Evolutionary conservation across 2,113 vertebrate genomes (phyloP).

Genomic region (Paralichthys olivaceus): DNA sequence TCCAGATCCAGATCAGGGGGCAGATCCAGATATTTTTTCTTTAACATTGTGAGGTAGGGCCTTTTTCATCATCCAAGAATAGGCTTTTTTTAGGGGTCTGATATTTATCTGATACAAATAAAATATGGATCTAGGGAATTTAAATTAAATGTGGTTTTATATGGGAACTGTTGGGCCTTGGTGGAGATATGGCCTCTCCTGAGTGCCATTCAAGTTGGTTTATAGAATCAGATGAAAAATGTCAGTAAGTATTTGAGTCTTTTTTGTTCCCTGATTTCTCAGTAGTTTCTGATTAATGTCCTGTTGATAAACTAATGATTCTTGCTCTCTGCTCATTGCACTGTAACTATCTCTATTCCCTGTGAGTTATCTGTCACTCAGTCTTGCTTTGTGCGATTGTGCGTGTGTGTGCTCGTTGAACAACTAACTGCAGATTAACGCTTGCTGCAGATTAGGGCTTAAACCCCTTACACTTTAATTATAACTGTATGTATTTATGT

Average conservation of each 20-base stretch:
- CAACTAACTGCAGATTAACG: slow-evolving; percentile 88
- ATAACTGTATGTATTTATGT: slow-evolving; percentile 84
- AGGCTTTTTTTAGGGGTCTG: too few species aligned
- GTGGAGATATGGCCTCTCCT: too few species aligned
- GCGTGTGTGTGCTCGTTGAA: slow-evolving; percentile 49
- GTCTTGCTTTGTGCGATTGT: slow-evolving; percentile 7
- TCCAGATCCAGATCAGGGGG: too few species aligned
- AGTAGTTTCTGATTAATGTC: neutral
- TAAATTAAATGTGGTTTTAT: too few species aligned
- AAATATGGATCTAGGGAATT: too few species aligned
- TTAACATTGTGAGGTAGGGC: too few species aligned
- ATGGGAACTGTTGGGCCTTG: too few species aligned
- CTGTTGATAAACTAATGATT: neutral
- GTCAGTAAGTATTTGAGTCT: too few species aligned
- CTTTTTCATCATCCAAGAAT: too few species aligned
- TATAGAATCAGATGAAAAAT: neutral
- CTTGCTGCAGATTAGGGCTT: slow-evolving; percentile 89
- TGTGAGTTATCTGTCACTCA: neutral
- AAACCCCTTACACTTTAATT: slow-evolving; percentile 97
- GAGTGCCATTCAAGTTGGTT: neutral
- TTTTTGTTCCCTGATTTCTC: neutral
- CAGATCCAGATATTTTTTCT: too few species aligned
- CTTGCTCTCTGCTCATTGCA: neutral
- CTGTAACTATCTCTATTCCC: neutral
- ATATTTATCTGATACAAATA: too few species aligned